These are phyloP conservation scores for Monomorium pharaonis DNA, from an alignment of 1,140 invertebrate species.

Conservation along the genomic window DNA sequence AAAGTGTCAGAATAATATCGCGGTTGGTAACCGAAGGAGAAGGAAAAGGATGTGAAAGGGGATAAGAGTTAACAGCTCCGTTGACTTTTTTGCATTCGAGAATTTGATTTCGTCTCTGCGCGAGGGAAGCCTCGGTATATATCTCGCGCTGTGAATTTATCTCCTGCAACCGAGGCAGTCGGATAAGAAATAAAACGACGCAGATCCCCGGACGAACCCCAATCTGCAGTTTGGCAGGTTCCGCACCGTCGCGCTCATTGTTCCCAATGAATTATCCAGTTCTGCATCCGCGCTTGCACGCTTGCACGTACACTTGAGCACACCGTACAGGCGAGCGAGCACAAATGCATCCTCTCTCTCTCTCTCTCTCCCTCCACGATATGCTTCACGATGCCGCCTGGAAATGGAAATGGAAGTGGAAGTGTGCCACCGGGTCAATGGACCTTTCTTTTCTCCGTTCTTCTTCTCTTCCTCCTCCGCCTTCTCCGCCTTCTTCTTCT, in stretches of 20 bases:
- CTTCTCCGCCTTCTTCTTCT: too few species aligned
- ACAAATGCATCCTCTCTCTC: conserved; percentile 14
- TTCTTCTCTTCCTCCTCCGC: neutral
- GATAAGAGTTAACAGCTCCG: neutral
- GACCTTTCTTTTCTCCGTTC: conserved; percentile 68
- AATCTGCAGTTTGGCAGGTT: conserved; percentile 45
- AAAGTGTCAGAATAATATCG: neutral
- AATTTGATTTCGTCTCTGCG: neutral
- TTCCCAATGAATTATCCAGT: conserved; percentile 51
- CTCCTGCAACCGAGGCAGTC: conserved; percentile 9
- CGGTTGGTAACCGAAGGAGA: neutral
- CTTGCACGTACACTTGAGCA: neutral
- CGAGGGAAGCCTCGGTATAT: neutral
- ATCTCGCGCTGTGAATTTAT: conserved; percentile 26
- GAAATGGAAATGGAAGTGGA: conserved; percentile 72
- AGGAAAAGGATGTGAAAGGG: neutral
- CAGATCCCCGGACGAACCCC: neutral
- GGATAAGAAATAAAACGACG: conserved; percentile 43
- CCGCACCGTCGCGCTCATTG: conserved; percentile 21
- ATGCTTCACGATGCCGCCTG: conserved; percentile 29
- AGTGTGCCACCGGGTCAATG: conserved; percentile 76
- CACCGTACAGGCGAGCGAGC: neutral
- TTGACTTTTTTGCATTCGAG: neutral
- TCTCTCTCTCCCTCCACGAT: conserved; percentile 27
- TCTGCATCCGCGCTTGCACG: conserved; percentile 17